Conservation (phyloP, 2,797 vertebrate species). For the Periophthalmus magnuspinnatus region DNA sequence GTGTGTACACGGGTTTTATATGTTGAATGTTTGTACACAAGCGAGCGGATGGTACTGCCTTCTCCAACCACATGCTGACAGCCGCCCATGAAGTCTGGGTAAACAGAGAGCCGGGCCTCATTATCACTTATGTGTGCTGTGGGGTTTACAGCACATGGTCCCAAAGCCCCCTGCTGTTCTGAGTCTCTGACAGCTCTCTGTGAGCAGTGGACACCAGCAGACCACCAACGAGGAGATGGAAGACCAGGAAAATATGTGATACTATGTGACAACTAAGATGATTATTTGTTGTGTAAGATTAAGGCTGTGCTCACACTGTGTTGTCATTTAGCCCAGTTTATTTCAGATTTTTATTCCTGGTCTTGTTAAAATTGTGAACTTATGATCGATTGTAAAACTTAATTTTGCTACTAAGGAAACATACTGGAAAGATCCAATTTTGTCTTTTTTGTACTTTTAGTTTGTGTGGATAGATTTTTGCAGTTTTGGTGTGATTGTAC, state of each 20-base stretch:
- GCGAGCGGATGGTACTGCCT: slow-evolving; percentile 46
- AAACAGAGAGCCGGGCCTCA: slow-evolving; percentile 67
- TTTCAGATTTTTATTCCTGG: too few species aligned
- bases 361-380: too few species aligned
- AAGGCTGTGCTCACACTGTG: background rate
- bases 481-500: too few species aligned
- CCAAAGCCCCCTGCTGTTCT: slow-evolving; percentile 40
- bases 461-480: too few species aligned
- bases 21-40: slow-evolving; percentile 53
- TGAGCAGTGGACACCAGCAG: slow-evolving; percentile 20
- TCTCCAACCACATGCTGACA: slow-evolving; percentile 71
- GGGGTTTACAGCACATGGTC: slow-evolving; percentile 54
- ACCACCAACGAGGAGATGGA: slow-evolving; percentile 20
- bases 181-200: slow-evolving; percentile 44
- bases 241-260: slow-evolving; percentile 18
- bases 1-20: slow-evolving; percentile 2
- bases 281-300: background rate
- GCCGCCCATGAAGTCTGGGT: slow-evolving; percentile 64
- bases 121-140: slow-evolving; percentile 63
- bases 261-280: background rate
- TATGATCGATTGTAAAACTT: too few species aligned
- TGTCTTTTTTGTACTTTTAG: too few species aligned
- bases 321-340: too few species aligned
- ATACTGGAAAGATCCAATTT: too few species aligned
- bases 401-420: too few species aligned